phyloP scores from a whole-genome alignment of 2,888 invertebrate genomes.

The Cryptocephalus moraei region DNA sequence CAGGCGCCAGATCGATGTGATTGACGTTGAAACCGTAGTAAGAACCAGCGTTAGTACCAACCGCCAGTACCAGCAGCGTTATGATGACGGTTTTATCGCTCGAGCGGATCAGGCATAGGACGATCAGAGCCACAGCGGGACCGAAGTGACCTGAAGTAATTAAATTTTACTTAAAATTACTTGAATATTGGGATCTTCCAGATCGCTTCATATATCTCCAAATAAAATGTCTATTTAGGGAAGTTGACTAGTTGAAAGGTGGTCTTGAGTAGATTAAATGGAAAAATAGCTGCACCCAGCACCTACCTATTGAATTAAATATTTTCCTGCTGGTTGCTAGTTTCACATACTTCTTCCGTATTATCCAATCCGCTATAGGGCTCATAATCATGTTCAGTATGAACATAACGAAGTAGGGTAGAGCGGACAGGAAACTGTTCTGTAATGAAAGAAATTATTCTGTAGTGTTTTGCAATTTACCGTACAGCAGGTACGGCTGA shows the following conservation, averaged over 20 bases:
- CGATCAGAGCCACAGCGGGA: conserved; percentile 59
- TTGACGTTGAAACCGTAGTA: conserved; percentile 69
- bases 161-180: not conserved
- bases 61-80: conserved; percentile 55
- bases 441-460: conserved; percentile 20
- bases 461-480: too few species aligned
- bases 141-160: conserved; percentile 37
- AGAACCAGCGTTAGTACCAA: conserved; percentile 64
- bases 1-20: conserved; percentile 76
- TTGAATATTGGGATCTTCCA: too few species aligned
- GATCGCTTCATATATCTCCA: too few species aligned
- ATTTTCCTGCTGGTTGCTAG: conserved; percentile 25
- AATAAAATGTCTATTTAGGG: too few species aligned
- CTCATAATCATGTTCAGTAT: conserved; percentile 61
- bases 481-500: too few species aligned
- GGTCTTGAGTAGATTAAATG: too few species aligned
- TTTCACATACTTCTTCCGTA: conserved; percentile 33
- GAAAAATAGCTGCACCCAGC: too few species aligned
- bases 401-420: conserved; percentile 68
- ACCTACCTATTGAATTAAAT: conserved; percentile 32
- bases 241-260: too few species aligned
- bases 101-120: conserved; percentile 42
- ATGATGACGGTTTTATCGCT: conserved; percentile 48
- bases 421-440: conserved; percentile 58
- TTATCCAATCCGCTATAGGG: conserved; percentile 50